Evolutionary conservation across 2,888 invertebrate genomes (phyloP).

Genomic region (Isotomurus palustris): DNA sequence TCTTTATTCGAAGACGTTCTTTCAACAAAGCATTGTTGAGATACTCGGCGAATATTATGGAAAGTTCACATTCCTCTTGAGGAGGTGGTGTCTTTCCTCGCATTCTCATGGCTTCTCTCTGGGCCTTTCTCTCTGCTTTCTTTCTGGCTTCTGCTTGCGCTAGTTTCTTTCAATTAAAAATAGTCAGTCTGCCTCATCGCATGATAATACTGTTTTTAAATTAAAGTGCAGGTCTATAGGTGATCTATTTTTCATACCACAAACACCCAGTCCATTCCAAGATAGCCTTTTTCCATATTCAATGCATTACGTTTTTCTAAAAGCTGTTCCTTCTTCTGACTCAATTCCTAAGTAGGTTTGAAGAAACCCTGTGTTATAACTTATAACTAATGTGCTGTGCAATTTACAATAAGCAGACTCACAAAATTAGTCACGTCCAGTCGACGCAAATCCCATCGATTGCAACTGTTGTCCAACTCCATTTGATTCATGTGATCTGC

Average conservation of each 20-base stretch:
- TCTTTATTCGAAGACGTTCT: conserved; percentile 14
- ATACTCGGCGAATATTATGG: conserved; percentile 25
- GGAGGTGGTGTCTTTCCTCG: no score
- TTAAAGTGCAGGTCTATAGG: no score
- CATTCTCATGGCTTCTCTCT: conserved; percentile 3
- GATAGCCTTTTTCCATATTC: conserved; percentile 37
- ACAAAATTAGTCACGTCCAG: conserved; percentile 39
- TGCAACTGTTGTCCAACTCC: conserved; percentile 32
- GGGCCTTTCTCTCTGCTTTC: conserved; percentile 8
- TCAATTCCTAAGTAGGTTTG: conserved; percentile 19
- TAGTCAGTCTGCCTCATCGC: background rate
- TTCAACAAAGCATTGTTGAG: conserved; percentile 19
- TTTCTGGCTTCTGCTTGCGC: conserved; percentile 15
- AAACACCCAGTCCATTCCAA: conserved; percentile 41
- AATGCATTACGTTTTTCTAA: conserved; percentile 35
- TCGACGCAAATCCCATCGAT: conserved; percentile 33
- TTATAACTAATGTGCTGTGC: background rate
- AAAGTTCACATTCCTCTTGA: conserved; percentile 28
- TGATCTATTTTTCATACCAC: no score
- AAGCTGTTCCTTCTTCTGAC: conserved; percentile 31
- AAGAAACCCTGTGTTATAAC: background rate
- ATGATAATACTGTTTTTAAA: no score
- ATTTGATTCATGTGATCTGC: conserved; percentile 35
- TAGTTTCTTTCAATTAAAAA: conserved; percentile 18
- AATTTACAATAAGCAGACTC: conserved; percentile 2